Percentiles rank a stretch among this genome's conserved stretches.
phyloP scores from a whole-genome alignment of 2,797 vertebrate genomes.

The Antennarius maculatus region DNA sequence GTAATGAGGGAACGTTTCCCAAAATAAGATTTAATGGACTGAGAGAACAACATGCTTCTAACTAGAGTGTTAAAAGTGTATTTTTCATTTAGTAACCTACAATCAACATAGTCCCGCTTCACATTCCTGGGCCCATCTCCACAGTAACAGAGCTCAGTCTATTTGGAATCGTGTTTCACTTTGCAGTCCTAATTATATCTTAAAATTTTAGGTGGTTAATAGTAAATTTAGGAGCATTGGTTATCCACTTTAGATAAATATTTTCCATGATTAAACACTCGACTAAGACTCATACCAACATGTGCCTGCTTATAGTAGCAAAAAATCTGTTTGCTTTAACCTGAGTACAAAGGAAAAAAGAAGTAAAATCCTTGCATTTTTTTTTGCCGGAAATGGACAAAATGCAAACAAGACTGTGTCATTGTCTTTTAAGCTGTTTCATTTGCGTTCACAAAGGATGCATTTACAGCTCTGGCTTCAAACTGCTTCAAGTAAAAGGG shows the following conservation, averaged over 20 bases:
- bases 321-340: constrained; percentile 48
- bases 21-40: constrained; percentile 70
- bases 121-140: constrained; percentile 76
- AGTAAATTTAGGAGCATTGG: constrained; percentile 26
- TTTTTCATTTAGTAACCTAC: constrained; percentile 81
- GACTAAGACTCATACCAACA: constrained; percentile 11
- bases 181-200: constrained; percentile 66
- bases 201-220: constrained; percentile 30
- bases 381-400: constrained; percentile 42
- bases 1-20: constrained; percentile 34
- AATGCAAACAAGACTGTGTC: constrained; percentile 60
- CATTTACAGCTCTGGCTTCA: constrained; percentile 63
- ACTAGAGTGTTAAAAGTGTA: constrained; percentile 63
- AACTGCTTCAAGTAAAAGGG: constrained; percentile 71
- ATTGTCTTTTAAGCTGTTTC: constrained; percentile 68
- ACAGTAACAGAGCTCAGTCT: constrained; percentile 76
- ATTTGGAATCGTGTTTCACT: constrained; percentile 76
- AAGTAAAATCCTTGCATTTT: constrained; percentile 4
- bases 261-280: constrained; percentile 16
- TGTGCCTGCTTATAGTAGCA: constrained; percentile 47
- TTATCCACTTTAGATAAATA: constrained; percentile 39
- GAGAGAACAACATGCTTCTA: constrained; percentile 73
- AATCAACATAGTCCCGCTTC: constrained; percentile 76
- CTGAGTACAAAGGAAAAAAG: constrained; percentile 22
- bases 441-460: constrained; percentile 66